Base-by-base conservation (phyloP, 2,113 vertebrate species). In the Hippolais icterina region DNA sequence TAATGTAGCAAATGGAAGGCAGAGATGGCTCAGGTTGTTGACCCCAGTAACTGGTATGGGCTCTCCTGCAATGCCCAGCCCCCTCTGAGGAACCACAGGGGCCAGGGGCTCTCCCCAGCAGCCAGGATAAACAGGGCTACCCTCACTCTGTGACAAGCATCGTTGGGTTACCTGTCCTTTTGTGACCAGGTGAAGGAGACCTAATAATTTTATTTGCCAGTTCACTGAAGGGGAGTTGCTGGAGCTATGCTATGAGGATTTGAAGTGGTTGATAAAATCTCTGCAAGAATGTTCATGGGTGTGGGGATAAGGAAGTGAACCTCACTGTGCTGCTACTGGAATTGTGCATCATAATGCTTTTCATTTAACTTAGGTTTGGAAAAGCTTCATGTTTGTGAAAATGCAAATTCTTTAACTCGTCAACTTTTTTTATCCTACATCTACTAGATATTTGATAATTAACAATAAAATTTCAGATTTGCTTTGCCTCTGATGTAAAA, bases 181-280 rank as follows among this genome's bases (percentile, higher is more conserved):
- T 2, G 0, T 2, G 1, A 47, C 42, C 42, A 11, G 25, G 22
- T 27, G n/a, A 49, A 33, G 16, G 42, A 61, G 24, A 70, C 60
- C 53, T 18, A 6, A 15, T 7, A 19, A 28, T 46, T 83, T 63
- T 4, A 41, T 17, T 44, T 41, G 29, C 31, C 25, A 22, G 52
- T 22, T 70, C 31, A 28, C 28, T 1, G 0, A 53, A 42, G 72
- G 14, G 47, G 13, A 2, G 28, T 10, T 1, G 0, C 63, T 60
- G 46, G 53, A 47, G 41, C 13, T 31, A 50, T 31, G 6, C 31
- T 49, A 47, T 41, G 52, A 31, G 1, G 2, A 12, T 37, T 18
- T 42, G 41, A 33, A 84, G n/a, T 5, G 12, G 42, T 6, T 41
- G 69, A 35, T 42, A 21, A 84, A 57, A 75, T 50, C 53, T 66